These are phyloP conservation scores for Caenorhabditis uteleia DNA, from an alignment of 2,888 invertebrate genomes.

Conservation along the genomic window DNA sequence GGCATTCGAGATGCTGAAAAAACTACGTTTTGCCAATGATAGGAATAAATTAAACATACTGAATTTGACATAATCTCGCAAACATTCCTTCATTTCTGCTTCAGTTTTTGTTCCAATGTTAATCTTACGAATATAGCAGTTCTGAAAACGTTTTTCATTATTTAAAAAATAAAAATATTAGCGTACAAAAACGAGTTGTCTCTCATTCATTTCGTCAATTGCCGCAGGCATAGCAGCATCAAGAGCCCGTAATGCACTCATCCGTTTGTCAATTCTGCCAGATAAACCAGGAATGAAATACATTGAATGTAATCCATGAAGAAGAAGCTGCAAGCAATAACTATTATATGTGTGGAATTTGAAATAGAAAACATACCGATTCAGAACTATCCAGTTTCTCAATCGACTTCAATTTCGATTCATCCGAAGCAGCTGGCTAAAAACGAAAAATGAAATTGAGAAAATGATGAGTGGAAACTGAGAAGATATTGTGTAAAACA, in stretches of 20 bases:
- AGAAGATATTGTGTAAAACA: too few relatives aligned
- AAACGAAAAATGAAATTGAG: conserved; percentile 4
- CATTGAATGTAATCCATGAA: conserved; percentile 31
- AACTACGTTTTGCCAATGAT: neutral
- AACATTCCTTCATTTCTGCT: conserved; percentile 42
- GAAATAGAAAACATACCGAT: conserved; percentile 11
- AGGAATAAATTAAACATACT: conserved; percentile 11
- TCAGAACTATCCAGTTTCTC: conserved; percentile 24
- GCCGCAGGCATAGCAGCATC: conserved; percentile 17
- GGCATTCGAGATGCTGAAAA: conserved; percentile 37
- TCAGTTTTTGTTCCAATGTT: conserved; percentile 43
- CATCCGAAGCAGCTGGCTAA: conserved; percentile 16
- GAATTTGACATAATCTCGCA: conserved; percentile 45
- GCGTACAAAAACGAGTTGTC: conserved; percentile 51
- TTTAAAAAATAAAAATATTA: neutral
- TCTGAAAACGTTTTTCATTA: conserved; percentile 21
- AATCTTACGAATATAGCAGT: conserved; percentile 55
- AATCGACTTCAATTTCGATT: conserved; percentile 14
- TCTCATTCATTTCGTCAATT: conserved; percentile 35
- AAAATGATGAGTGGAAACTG: neutral
- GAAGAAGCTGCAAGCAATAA: conserved; percentile 11
- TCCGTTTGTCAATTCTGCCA: conserved; percentile 24
- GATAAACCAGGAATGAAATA: conserved; percentile 32
- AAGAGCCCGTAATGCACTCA: conserved; percentile 26
- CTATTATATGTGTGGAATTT: neutral